Conservation (phyloP, 35 echinoderm and acorn worm genomes). For the Ophiothrix spiculata region DNA sequence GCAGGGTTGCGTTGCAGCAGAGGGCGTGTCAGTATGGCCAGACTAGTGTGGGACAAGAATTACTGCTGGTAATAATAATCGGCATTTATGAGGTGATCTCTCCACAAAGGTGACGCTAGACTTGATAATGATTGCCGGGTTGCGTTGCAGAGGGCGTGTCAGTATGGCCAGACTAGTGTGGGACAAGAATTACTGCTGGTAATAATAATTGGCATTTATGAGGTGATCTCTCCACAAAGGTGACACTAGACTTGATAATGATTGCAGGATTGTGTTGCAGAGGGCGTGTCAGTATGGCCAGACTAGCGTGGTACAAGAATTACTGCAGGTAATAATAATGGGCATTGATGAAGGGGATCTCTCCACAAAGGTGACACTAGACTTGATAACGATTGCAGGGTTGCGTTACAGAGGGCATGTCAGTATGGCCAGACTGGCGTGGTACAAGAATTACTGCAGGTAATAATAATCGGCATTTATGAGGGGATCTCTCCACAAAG, state of each 20-base stretch:
- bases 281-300: constrained; percentile 53
- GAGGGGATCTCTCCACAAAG: neutral
- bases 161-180: constrained; percentile 50
- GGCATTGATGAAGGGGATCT: no score
- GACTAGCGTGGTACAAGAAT: constrained; percentile 28
- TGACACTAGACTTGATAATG: neutral
- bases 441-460: constrained; percentile 29
- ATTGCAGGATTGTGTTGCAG: constrained; percentile 26
- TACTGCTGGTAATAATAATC: constrained; percentile 9
- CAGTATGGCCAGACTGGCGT: constrained; percentile 54
- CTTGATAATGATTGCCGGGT: constrained; percentile 10
- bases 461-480: constrained; percentile 15
- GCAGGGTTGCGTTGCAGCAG: constrained; percentile 32
- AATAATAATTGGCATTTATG: neutral
- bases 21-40: constrained; percentile 53
- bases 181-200: constrained; percentile 32
- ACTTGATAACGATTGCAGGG: constrained; percentile 9
- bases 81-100: constrained; percentile 9
- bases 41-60: constrained; percentile 26
- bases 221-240: no score
- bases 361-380: no score
- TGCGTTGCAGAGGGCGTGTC: constrained; percentile 40
- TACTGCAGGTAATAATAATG: constrained; percentile 34
- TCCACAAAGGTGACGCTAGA: constrained; percentile 5
- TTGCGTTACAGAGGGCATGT: constrained; percentile 33